These are phyloP conservation scores for Ochlodes sylvanus DNA, from an alignment of 2,888 invertebrate genomes.

Conservation along the genomic window DNA sequence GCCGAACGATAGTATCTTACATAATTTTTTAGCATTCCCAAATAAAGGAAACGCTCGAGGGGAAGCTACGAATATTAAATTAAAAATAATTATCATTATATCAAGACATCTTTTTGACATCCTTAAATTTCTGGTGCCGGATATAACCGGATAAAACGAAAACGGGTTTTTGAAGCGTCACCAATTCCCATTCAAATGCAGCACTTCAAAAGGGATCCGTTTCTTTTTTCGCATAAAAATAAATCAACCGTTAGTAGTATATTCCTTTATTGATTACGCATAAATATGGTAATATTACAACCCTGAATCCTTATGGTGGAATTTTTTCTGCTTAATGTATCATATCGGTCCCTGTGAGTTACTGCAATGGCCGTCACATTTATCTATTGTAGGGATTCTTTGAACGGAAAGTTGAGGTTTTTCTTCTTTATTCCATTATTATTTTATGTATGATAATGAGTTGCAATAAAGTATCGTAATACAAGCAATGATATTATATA, in stretches of 20 bases:
- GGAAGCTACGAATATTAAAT: no score
- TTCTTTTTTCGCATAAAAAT: conserved; percentile 5
- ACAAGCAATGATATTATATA: no score
- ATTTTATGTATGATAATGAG: not conserved
- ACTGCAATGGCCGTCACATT: conserved; percentile 12
- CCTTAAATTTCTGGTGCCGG: no score
- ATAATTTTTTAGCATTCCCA: no score
- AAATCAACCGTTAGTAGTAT: conserved; percentile 13
- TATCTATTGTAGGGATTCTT: conserved; percentile 2
- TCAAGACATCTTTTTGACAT: no score
- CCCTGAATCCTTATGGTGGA: conserved; percentile 2
- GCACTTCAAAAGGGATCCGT: conserved; percentile 7
- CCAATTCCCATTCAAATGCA: not conserved
- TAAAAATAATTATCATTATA: no score
- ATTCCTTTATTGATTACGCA: conserved; percentile 19
- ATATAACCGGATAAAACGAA: not conserved
- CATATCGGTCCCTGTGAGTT: conserved; percentile 24
- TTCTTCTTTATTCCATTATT: conserved; percentile 5
- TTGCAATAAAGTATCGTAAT: not conserved
- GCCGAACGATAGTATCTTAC: no score
- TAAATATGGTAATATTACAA: conserved; percentile 11
- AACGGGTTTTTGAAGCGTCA: not conserved
- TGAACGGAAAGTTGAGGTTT: not conserved
- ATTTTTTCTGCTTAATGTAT: conserved; percentile 19
- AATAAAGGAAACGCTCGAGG: no score